Evolutionary conservation across 53 echinoderm and acorn worm species (phyloP), one percentile per base, ranked within the genome.

Genomic region (Antedon mediterranea): DNA sequence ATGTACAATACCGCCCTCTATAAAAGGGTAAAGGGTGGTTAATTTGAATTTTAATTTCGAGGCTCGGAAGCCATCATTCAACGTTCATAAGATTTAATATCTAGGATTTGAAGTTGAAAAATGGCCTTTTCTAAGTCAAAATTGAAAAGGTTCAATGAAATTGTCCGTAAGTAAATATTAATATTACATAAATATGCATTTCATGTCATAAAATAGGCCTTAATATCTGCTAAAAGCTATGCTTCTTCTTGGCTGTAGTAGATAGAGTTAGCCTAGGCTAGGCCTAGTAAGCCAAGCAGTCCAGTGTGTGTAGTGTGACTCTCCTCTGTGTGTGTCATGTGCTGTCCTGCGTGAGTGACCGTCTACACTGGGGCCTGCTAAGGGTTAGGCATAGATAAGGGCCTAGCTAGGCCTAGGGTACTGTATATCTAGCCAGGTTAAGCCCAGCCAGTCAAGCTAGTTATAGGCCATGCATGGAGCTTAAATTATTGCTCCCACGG

Each of bases 111-210:
- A 32, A 44, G 32, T 29, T 28, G 74, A 4, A 73, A 73, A 30
- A 85, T 85, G 85, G 78, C 85, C n/a, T 85, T 85, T 72, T 43
- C 85, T 3, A 85, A 76, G 71, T 80, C 85, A 0, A 85, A 85
- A 34, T 81, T 81, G 31, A 85, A 85, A 31, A 43, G 85, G 43
- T 85, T 85, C 78, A 85, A 85, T 78, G 85, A 85, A 73, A 80
- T 85, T 32, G 71, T 31, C 8, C 33, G 85, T 85, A 43, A 85
- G 85, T 85, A 77, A 26, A 11, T 57, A 57, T 57, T 37, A 2
- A 57, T 57, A 2, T 57, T 2, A 41, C 5, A 41, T 57, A 15
- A 23, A 23, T 57, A 2, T 57, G 7, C 23, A 18, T 3, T 6
- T 18, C 57, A 18, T 13, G 4, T 37, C 37, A 37, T 57, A 57